Base-by-base conservation (phyloP, 2,888 invertebrate species). In the Apamea monoglypha region DNA sequence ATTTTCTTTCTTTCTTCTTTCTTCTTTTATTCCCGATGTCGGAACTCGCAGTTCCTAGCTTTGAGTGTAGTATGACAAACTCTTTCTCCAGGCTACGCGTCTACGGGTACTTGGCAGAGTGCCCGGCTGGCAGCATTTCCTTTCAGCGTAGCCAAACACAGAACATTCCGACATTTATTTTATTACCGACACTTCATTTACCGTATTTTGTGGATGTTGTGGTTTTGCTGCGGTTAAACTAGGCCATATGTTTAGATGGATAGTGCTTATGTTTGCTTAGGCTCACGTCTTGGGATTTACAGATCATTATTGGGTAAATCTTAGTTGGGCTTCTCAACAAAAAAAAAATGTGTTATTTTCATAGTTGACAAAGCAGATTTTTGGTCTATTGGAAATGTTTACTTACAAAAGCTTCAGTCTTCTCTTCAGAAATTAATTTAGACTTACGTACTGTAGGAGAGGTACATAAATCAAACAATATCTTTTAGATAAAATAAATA, bases 61-160 rank as follows among this genome's bases (percentile, higher is more conserved):
- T 44, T 25, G 32, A 74, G 21, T 50, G 32, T 76, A 70, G 56
- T 56, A 67, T 32, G 40, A 83, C 73, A 78, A 70, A 63, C 36
- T 76, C 40, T 36, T 78, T 63, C 79, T 78, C 84, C 86, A 87
- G 88, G 84, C 82, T 88, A 75, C 64, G 25, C 50, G 36, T 63
- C 53, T 66, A 72, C 36, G 75, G 36, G 56, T 68, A 77, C 72
- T 77, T 86, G 86, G 88, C 86, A 74, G 7, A 18, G 0, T 72
- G 86, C 84, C 86, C 74, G 63, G 12, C 79, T 87, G 84, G 81
- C 84, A 81, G 21, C 25, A 74, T 44, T 80, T 76, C 63, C 69
- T 73, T 70, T 69, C 44, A 53, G 25, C 80, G 44, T 47, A 84
- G 81, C 81, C 76, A 86, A 87, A 82, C 74, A 80, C 50, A 59